phyloP scores from a whole-genome alignment of 2,113 vertebrate species.

The Planiliza haematocheilus region DNA sequence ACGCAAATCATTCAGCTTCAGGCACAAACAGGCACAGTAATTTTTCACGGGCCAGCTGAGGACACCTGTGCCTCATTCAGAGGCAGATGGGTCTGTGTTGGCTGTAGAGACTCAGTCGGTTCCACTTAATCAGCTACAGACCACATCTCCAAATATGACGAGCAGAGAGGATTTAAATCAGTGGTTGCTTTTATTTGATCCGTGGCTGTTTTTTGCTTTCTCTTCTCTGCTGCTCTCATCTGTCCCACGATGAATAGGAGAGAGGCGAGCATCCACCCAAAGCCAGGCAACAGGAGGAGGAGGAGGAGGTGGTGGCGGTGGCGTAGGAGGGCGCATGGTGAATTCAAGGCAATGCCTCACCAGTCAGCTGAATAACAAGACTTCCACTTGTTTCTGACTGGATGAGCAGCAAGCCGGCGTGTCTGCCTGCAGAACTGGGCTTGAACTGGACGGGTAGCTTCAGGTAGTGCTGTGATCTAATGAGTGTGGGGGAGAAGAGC shows the following conservation, averaged over 20 bases:
- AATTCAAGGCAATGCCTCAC: slow-evolving; percentile 84
- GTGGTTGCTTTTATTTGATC: slow-evolving; percentile 24
- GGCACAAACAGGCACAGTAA: slow-evolving; percentile 19
- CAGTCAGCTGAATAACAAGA: slow-evolving; percentile 86
- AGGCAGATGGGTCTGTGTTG: slow-evolving; percentile 22
- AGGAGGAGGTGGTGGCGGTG: slow-evolving; percentile 8
- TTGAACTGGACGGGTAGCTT: slow-evolving; percentile 95
- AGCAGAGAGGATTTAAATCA: slow-evolving; percentile 16
- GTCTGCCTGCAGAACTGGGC: slow-evolving; percentile 84
- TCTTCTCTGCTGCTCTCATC: slow-evolving; percentile 12
- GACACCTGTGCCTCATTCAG: slow-evolving; percentile 46
- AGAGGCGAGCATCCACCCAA: slow-evolving; percentile 20
- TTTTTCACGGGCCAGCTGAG: slow-evolving; percentile 29
- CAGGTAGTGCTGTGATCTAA: slow-evolving; percentile 93
- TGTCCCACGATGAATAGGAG: slow-evolving; percentile 23
- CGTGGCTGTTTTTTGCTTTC: not conserved
- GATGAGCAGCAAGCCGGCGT: slow-evolving; percentile 85
- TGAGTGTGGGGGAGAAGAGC: not conserved
- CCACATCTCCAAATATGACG: slow-evolving; percentile 15
- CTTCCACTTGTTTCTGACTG: slow-evolving; percentile 82
- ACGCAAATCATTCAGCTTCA: slow-evolving; percentile 49
- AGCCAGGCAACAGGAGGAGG: slow-evolving; percentile 30
- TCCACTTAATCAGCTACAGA: slow-evolving; percentile 31
- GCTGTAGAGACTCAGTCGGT: slow-evolving; percentile 37
- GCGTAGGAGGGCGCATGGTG: slow-evolving; percentile 25